A percentile compares a stretch with the other conserved stretches of the same genome.
Conservation (phyloP, 2,888 invertebrate species). For the Eristalis tenax region DNA sequence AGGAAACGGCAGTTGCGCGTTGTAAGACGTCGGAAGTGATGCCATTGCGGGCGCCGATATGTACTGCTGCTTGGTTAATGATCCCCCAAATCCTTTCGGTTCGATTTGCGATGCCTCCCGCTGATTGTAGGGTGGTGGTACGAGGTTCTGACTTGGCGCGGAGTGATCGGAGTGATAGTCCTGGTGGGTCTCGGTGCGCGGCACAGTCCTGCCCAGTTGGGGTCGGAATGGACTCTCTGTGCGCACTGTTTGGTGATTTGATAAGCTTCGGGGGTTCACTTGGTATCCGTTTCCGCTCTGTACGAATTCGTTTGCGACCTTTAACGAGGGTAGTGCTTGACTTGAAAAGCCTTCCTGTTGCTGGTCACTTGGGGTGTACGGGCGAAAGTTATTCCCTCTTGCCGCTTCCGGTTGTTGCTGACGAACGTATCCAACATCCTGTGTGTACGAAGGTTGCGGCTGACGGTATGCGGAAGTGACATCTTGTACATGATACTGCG, state of each 20-base stretch:
- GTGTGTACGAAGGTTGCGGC: neutral
- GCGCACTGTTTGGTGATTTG: neutral
- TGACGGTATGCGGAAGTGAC: neutral
- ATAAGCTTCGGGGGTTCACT: neutral
- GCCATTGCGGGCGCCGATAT: slow-evolving; percentile 30
- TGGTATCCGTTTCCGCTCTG: neutral
- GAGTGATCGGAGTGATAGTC: neutral
- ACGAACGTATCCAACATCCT: neutral
- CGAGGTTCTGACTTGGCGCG: neutral
- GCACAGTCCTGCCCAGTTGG: neutral
- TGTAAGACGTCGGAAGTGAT: slow-evolving; percentile 32
- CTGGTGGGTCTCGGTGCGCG: neutral
- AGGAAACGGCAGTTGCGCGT: slow-evolving; percentile 45
- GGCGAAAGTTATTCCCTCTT: neutral
- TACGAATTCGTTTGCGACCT: neutral
- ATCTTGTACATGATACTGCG: neutral
- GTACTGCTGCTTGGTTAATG: neutral
- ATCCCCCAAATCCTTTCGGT: neutral
- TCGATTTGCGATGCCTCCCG: slow-evolving; percentile 15
- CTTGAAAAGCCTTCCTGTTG: neutral
- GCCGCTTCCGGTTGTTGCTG: neutral
- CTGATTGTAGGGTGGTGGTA: neutral
- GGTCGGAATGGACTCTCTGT: neutral
- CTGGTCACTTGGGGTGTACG: neutral
- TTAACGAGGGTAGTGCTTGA: neutral